Percentiles rank a stretch among this genome's conserved stretches.
These are phyloP conservation scores for Fringilla coelebs DNA, from an alignment of 2,797 vertebrate genomes.

Conservation along the genomic window DNA sequence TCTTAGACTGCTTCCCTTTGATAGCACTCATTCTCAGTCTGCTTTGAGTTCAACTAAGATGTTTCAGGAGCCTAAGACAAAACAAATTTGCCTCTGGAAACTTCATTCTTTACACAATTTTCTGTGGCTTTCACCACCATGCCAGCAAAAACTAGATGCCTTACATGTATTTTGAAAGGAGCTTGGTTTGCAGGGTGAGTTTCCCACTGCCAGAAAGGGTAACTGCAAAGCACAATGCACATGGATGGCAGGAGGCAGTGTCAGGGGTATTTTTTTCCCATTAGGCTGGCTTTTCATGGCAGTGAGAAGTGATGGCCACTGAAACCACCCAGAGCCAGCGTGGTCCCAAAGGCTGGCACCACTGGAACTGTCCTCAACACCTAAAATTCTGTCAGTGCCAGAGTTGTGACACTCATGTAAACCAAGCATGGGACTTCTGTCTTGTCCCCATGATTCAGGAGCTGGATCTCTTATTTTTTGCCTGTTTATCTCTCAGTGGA, in stretches of 20 bases:
- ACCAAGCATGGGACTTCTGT: neutral
- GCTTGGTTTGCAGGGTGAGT: neutral
- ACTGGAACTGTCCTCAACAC: neutral
- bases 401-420: neutral
- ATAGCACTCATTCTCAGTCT: neutral
- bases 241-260: neutral
- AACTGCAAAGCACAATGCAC: neutral
- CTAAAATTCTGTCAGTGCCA: neutral
- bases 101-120: conserved; percentile 51
- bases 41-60: neutral
- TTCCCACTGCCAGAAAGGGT: neutral
- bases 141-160: conserved; percentile 15
- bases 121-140: conserved; percentile 7
- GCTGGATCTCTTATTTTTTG: neutral
- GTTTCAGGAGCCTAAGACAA: neutral
- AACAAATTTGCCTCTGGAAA: conserved; percentile 46
- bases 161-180: conserved; percentile 7
- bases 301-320: neutral
- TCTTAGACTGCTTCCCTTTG: neutral
- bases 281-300: neutral
- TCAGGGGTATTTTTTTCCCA: neutral
- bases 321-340: neutral
- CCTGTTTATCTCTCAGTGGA: neutral
- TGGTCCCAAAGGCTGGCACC: neutral
- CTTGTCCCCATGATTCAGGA: neutral